Base-by-base conservation (phyloP, 2,113 vertebrate species). In the Procavia capensis region DNA sequence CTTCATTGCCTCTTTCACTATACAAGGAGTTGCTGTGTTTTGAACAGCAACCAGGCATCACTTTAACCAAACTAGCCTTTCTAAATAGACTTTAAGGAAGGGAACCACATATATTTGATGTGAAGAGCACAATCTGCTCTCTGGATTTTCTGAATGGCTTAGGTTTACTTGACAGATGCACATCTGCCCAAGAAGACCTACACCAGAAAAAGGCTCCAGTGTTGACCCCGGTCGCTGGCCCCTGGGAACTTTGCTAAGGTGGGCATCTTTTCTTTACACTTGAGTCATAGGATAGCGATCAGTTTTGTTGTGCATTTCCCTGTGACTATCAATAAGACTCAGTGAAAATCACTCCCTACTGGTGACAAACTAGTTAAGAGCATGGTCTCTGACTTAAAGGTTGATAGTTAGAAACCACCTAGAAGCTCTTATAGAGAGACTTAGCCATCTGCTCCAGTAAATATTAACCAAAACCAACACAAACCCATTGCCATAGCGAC, bases 321-420 rank as follows among this genome's bases (percentile, higher is more conserved):
- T 89, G 98, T 98, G 99, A 98, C 98, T 98, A 99, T 98, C 98
- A 97, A 95, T 57, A 90, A 98, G 98, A 98, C 96, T 98, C 98
- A 98, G 97, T 98, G 97, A 98, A 98, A 96, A 98, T 98, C 99
- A 98, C 98, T 99, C 99, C 98, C 85, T 98, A 98, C 98, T 97
- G 61, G 61, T 63, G 61, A 10, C 24, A 10, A 24, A 63, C 9
- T 14, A 10, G 9, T 29, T 63, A 63, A 63, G 61, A 29, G 50
- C 50, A 16, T 54, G 50, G 14, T 16, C 11, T 24, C 61, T 27
- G 10, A 27, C 61, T 29, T 9, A 63, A 63, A 63, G 24, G 61
- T 29, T 27, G 24, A 29, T 9, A 29, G 61, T 63, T 29, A 25
- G 27, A 63, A 63, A 27, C 25, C 61, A 63, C 61, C 19, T 63